Base-by-base conservation (phyloP, 2,113 vertebrate genomes). In the Pithys albifrons region DNA sequence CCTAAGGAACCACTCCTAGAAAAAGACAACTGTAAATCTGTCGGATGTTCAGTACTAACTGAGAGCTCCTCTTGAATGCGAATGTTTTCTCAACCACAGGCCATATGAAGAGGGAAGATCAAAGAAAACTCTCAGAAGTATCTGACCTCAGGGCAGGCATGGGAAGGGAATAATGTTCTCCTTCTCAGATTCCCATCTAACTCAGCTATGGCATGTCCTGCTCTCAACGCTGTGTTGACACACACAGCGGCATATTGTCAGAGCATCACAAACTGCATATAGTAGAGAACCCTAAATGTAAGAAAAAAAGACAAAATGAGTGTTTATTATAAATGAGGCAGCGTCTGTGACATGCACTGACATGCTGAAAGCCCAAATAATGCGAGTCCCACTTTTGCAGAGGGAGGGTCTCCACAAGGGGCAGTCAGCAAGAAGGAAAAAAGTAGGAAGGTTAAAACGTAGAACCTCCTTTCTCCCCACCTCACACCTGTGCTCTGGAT, bases 351-450 rank as follows among this genome's bases (percentile, higher is more conserved):
- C 12, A 3, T n/a, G 24, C 14, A n/a, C 29, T 2, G 9, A 66
- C 39, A 23, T 23, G 41, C 64, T 54, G 65, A 19, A 70, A 46
- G 55, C 22, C 19, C 41, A 46, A 48, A 64, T 5, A 8, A 24
- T 6, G 6, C 0, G 10, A 55, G n/a, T 0, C 5, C 29, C 8
- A 25, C 52, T 6, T 28, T 8, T 19, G 2, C 0, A 1, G 33
- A 33, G 12, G 16, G 15, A 23, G 10, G 2, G 4, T 17, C 29
- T 23, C 9, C 16, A 2, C 9, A 16, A 22, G 46, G 20, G 25
- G 14, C 1, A 1, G 18, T 33, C 19, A 11, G 12, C 7, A 61
- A 41, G 24, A 1, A 7, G 19, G 24, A 3, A n/a, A 17, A 25
- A 19, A 14, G 7, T 13, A 11, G 5, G 12, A 29, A 52, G 0